These are phyloP conservation scores for Microplitis deprimator DNA, from an alignment of 2,888 invertebrate species.

Conservation along the genomic window DNA sequence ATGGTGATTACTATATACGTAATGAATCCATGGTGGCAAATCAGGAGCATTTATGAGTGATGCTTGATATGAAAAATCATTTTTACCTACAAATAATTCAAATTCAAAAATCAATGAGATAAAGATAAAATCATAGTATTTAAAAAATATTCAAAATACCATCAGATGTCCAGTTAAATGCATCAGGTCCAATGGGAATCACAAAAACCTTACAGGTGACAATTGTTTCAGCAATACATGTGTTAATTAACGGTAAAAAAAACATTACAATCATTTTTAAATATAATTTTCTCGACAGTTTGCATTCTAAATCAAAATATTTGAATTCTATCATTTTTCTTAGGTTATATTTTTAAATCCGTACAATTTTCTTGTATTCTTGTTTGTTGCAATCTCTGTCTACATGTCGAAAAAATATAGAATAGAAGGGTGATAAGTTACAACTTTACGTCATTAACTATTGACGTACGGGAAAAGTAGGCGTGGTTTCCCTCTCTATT, in stretches of 20 bases:
- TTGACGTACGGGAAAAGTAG: slow-evolving; percentile 70
- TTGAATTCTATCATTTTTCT: neutral
- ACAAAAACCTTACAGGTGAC: slow-evolving; percentile 84
- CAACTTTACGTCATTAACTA: slow-evolving; percentile 66
- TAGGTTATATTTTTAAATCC: slow-evolving; percentile 33
- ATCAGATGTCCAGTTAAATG: slow-evolving; percentile 74
- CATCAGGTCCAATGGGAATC: slow-evolving; percentile 82
- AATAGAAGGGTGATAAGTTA: slow-evolving; percentile 7
- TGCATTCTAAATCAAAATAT: neutral
- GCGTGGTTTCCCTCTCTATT: slow-evolving; percentile 65
- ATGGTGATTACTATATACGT: slow-evolving; percentile 84
- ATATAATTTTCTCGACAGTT: neutral
- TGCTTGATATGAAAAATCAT: slow-evolving; percentile 82
- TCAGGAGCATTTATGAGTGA: slow-evolving; percentile 85
- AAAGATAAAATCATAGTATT: neutral
- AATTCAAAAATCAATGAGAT: neutral
- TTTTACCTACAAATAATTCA: slow-evolving; percentile 70
- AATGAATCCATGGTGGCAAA: slow-evolving; percentile 88
- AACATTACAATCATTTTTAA: neutral
- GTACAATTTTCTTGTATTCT: neutral
- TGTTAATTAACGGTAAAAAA: slow-evolving; percentile 49
- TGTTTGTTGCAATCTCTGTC: neutral
- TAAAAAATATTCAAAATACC: neutral
- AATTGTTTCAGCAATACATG: slow-evolving; percentile 72
- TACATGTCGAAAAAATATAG: neutral